Conservation (phyloP, 23 tunicate species). For the Halocynthia aurantium region DNA sequence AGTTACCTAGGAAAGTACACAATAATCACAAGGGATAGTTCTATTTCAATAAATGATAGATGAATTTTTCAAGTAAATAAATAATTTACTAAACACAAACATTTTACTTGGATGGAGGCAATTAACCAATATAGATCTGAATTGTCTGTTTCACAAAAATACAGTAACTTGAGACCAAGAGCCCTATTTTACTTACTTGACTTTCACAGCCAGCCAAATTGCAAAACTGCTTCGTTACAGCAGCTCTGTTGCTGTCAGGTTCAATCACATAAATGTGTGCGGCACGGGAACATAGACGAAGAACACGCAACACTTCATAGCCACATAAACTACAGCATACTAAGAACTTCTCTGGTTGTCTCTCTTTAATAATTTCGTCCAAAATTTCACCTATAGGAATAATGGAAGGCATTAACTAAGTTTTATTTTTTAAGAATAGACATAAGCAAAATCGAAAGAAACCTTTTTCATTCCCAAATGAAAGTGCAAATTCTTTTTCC, state of each 20-base stretch:
- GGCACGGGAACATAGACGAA: conserved; percentile 25
- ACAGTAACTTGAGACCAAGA: not conserved
- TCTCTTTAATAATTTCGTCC: conserved; percentile 30
- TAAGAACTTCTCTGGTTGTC: conserved; percentile 36
- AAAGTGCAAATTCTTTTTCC: conserved; percentile 68
- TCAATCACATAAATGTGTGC: conserved; percentile 18
- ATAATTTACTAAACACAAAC: too few species aligned
- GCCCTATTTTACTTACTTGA: not conserved
- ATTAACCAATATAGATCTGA: too few species aligned
- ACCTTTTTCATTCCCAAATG: conserved; percentile 64
- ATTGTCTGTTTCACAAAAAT: too few species aligned
- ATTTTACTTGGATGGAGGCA: too few species aligned
- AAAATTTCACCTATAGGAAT: conserved; percentile 39
- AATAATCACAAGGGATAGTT: not conserved
- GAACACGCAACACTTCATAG: conserved; percentile 41
- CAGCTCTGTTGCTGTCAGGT: not conserved
- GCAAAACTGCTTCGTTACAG: not conserved
- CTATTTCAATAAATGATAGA: too few species aligned
- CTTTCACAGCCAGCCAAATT: not conserved
- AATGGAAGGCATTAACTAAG: not conserved
- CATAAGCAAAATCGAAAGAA: not conserved
- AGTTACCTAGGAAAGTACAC: conserved; percentile 13
- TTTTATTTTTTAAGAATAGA: too few species aligned
- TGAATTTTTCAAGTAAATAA: too few species aligned
- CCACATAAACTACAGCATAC: conserved; percentile 54